Evolutionary conservation across 1,140 invertebrate genomes (phyloP).

Genomic region (Liolophura sinensis): DNA sequence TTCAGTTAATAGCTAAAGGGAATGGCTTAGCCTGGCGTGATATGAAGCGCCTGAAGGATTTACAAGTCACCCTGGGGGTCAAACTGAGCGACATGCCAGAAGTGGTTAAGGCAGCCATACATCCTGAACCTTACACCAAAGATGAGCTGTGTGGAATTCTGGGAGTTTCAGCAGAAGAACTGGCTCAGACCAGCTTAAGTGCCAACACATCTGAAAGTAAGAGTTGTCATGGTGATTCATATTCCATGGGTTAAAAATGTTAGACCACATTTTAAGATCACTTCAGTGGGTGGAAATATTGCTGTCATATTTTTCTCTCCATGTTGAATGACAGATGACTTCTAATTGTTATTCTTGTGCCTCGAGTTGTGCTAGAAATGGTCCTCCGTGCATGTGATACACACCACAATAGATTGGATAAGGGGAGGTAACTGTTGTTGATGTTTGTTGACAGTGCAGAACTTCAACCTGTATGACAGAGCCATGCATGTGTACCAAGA

Average conservation of each 20-base stretch:
- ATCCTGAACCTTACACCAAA: conserved; percentile 74
- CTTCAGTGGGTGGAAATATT: neutral
- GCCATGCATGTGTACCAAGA: conserved; percentile 86
- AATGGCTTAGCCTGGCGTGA: conserved; percentile 68
- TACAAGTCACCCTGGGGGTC: conserved; percentile 69
- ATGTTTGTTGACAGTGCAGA: conserved; percentile 41
- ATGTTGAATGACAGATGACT: too few relatives aligned
- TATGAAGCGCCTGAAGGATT: conserved; percentile 67
- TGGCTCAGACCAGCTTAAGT: conserved; percentile 71
- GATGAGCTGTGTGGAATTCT: conserved; percentile 74
- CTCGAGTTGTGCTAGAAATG: neutral
- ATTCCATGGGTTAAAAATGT: too few relatives aligned
- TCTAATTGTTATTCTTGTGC: too few relatives aligned
- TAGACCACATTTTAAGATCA: too few relatives aligned
- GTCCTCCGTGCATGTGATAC: neutral
- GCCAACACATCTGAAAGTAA: conserved; percentile 68
- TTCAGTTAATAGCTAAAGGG: conserved; percentile 72
- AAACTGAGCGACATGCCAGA: conserved; percentile 72
- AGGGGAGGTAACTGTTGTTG: neutral
- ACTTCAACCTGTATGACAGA: conserved; percentile 82
- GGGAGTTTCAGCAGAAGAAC: conserved; percentile 66
- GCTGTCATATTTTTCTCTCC: neutral
- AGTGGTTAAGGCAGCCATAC: conserved; percentile 69
- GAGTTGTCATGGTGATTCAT: neutral
- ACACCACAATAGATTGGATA: neutral